These are phyloP conservation scores for Apeltes quadracus DNA, from an alignment of 2,113 vertebrate genomes.

Conservation along the genomic window DNA sequence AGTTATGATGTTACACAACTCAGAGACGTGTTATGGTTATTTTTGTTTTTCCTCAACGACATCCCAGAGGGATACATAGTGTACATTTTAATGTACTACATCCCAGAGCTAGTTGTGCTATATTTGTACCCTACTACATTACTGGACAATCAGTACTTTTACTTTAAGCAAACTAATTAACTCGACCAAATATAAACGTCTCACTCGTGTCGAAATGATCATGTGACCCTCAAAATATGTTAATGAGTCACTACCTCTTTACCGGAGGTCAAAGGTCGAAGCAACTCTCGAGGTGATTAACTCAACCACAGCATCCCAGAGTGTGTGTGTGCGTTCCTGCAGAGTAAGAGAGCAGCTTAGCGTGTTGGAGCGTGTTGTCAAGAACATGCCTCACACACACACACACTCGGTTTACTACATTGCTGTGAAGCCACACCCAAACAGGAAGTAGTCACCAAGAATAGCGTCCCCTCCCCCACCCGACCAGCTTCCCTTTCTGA, in stretches of 20 bases:
- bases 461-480: slow-evolving; percentile 50
- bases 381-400: slow-evolving; percentile 24
- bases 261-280: slow-evolving; percentile 39
- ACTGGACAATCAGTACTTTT: not conserved
- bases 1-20: not conserved
- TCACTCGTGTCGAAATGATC: not conserved
- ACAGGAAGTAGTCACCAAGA: slow-evolving; percentile 60
- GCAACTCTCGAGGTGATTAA: not conserved
- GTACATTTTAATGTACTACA: not conserved
- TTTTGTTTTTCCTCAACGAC: not conserved
- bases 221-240: not conserved
- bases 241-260: not conserved
- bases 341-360: slow-evolving; percentile 9
- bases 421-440: slow-evolving; percentile 56
- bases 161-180: not conserved
- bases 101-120: not conserved
- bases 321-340: slow-evolving; percentile 8
- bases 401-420: slow-evolving; percentile 39
- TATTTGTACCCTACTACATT: not conserved
- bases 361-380: slow-evolving; percentile 40
- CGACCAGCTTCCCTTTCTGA: slow-evolving; percentile 58
- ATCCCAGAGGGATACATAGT: too few relatives aligned
- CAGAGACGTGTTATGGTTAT: too few relatives aligned
- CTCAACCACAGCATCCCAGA: not conserved
- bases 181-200: not conserved